These are phyloP conservation scores for Andrena hattorfiana DNA, from an alignment of 2,888 invertebrate genomes.

Conservation along the genomic window DNA sequence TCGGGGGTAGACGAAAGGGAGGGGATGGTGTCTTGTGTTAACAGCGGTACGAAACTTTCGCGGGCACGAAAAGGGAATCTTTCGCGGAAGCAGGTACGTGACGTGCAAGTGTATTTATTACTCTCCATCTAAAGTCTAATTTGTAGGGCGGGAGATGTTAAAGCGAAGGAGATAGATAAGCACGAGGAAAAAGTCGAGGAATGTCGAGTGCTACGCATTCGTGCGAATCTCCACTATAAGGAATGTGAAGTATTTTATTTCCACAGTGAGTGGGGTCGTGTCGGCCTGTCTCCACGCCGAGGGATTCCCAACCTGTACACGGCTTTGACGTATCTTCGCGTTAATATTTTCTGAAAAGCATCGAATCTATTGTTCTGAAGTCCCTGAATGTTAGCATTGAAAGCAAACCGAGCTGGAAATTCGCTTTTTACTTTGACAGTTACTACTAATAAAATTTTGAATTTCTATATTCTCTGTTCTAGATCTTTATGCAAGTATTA, in stretches of 20 bases:
- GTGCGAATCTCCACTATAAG: neutral
- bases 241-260: neutral
- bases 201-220: neutral
- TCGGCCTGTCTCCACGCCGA: too few species aligned
- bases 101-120: conserved; percentile 69
- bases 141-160: conserved; percentile 43
- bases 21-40: conserved; percentile 24
- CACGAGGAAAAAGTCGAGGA: conserved; percentile 7
- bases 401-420: too few species aligned
- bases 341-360: too few species aligned
- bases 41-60: conserved; percentile 40
- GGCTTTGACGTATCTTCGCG: too few species aligned
- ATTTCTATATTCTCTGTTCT: too few species aligned
- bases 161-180: conserved; percentile 34
- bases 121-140: conserved; percentile 62
- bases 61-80: conserved; percentile 63
- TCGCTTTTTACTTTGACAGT: too few species aligned
- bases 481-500: too few species aligned
- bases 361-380: too few species aligned
- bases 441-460: too few species aligned
- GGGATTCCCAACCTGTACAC: too few species aligned
- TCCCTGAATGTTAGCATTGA: too few species aligned
- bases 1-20: conserved; percentile 5
- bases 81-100: conserved; percentile 55
- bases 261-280: neutral